Base-by-base conservation (phyloP, 2,797 vertebrate species). In the Cirrhinus mrigala region DNA sequence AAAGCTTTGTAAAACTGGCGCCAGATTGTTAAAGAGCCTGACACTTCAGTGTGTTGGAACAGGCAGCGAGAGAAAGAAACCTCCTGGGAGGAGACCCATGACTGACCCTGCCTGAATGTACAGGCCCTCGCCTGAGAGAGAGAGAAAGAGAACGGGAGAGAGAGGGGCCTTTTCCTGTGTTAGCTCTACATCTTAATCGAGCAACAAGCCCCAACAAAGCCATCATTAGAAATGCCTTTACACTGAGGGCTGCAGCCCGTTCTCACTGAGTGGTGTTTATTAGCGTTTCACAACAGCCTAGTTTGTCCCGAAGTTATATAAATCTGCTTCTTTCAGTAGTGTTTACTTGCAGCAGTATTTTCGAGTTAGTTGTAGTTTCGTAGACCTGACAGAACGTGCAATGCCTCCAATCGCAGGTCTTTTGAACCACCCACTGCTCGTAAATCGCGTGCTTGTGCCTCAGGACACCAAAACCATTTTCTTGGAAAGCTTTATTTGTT, bases 1-100 rank as follows among this genome's bases (percentile, higher is more conserved):
- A 96, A 92, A 94, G 95, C 64, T 96, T 96, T 96, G 94, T 94
- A 94, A 95, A 94, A 92, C 93, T 95, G 95, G 95, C 95, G 95
- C 95, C 95, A 93, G 94, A 94, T 96, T 94, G 94, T 95, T 96
- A 94, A 95, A 96, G 93, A 93, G 93, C 91, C 94, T 93, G 94
- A 95, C 95, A 95, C 95, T 95, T 94, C 90, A 93, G 91, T 90
- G 93, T 94, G 94, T 95, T 93, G 92, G 86, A 92, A 93, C 87
- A 87, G 92, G 93, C 95, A 95, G 94, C 90, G 94, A 93, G 94
- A 95, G 95, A 94, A 90, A 91, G 92, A 94, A 85, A 94, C 94
- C 95, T 93, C 95, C 95, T 95, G 93, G 93, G 92, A 94, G 93
- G 94, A 95, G 95, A 91, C 94, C 94, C 92, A 92, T 93, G 92